Evolutionary conservation across 2,113 vertebrate species (phyloP), one percentile per base, ranked within the genome.

Genomic region (Nothoprocta pentlandii): DNA sequence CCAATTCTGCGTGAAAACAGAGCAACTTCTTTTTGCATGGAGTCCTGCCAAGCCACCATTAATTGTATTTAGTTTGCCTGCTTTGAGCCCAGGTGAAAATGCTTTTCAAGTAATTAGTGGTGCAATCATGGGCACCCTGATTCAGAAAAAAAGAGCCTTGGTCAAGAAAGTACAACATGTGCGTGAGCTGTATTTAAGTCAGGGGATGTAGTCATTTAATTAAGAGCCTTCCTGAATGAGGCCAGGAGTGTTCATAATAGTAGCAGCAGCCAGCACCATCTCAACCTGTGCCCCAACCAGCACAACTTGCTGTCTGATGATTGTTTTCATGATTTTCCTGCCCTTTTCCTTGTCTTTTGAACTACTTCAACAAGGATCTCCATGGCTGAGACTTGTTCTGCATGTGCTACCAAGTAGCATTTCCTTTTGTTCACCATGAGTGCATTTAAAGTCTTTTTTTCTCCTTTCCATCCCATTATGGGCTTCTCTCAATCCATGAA

Each of bases 61-160:
- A 94, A 94, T 78, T 79, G 85, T 89, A 59, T 92, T 94, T 95
- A 66, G 84, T 96, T 88, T 88, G 83, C 89, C 86, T 85, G 66
- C 85, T 70, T 94, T 71, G 74, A 88, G 76, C 83, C 89, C 88
- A 90, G 86, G 92, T 90, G 93, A 94, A 97, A 95, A 96, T 80
- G 74, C 80, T 89, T 95, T 96, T 94, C 77, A 90, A 84, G 81
- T 88, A 89, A 93, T 93, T 82, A 93, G 32, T 82, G 89, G 46
- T 74, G 62, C 86, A 94, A 93, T 94, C 80, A 84, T 51, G 28
- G 83, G 85, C 68, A 94, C 79, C 54, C 54, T 80, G 85, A 58
- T 87, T 94, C 47, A 19, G 28, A 80, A 49, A 85, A 78, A 87
- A 46, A 49, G 10, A 22, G 44, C 63, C 80, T 93, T 92, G 26